These are phyloP conservation scores for Camponotus pennsylvanicus DNA, from an alignment of 1,140 invertebrate species.

Conservation along the genomic window DNA sequence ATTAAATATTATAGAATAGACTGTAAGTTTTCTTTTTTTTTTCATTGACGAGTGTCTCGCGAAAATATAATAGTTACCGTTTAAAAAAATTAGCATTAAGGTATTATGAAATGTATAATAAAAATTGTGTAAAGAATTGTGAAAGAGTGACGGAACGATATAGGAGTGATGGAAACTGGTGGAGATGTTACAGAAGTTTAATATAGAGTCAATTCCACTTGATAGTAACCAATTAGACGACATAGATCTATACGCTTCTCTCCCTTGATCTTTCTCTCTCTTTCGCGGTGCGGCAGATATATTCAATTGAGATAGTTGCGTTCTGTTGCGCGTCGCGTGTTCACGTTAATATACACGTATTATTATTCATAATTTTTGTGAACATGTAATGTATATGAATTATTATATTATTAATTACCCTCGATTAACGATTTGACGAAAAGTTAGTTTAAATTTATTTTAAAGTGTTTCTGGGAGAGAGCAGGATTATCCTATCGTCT, in stretches of 20 bases:
- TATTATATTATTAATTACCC: neutral
- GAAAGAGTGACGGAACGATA: neutral
- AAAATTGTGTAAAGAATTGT: too few relatives aligned
- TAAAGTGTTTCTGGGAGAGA: neutral
- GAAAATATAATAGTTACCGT: neutral
- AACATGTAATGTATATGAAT: neutral
- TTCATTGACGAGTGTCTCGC: neutral
- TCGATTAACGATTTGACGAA: neutral
- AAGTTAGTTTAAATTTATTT: conserved; percentile 2
- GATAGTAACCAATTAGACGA: conserved; percentile 63
- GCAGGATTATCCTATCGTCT: neutral
- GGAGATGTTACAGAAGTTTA: conserved; percentile 31
- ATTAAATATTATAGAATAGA: neutral
- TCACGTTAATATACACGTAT: conserved; percentile 8
- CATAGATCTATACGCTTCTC: conserved; percentile 53
- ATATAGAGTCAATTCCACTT: conserved; percentile 63
- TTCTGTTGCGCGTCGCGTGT: conserved; percentile 31
- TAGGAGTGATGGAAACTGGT: conserved; percentile 3
- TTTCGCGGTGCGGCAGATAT: conserved; percentile 46
- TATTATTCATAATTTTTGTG: neutral
- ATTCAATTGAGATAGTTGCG: conserved; percentile 58
- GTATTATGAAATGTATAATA: neutral
- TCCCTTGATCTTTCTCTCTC: conserved; percentile 30
- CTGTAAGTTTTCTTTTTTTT: conserved; percentile 31
- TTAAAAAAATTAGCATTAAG: neutral